Percentiles rank a stretch among this genome's conserved stretches.
phyloP scores from a whole-genome alignment of 2,797 vertebrate genomes.

The Trichosurus vulpecula region DNA sequence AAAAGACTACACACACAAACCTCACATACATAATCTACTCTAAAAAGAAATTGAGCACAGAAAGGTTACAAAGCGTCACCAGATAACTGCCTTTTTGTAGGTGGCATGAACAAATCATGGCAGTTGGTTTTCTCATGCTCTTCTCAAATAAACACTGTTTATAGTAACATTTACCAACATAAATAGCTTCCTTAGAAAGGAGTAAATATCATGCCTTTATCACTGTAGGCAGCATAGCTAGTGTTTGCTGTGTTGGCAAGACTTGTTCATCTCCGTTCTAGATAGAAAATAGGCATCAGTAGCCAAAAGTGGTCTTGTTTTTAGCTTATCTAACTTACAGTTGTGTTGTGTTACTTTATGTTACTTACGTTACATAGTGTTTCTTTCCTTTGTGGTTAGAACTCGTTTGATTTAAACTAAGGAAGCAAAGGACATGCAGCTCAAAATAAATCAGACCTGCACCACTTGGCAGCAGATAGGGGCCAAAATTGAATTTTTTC shows the following conservation, averaged over 20 bases:
- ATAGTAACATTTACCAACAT: neutral
- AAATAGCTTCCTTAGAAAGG: neutral
- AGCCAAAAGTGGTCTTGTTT: neutral
- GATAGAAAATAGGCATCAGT: neutral
- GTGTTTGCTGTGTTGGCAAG: neutral
- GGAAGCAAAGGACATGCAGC: neutral
- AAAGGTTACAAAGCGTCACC: neutral
- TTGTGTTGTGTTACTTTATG: no score
- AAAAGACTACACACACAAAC: neutral
- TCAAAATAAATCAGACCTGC: neutral
- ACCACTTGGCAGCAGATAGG: no score
- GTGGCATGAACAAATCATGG: neutral
- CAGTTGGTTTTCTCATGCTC: neutral
- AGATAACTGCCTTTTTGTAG: neutral
- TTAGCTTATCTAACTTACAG: neutral
- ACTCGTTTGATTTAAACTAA: neutral
- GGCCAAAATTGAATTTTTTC: no score
- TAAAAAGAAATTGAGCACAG: neutral
- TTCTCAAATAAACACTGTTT: neutral
- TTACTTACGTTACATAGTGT: no score
- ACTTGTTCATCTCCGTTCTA: neutral
- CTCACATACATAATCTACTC: neutral
- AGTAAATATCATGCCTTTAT: neutral
- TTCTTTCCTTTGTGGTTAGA: neutral
- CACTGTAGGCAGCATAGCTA: neutral